phyloP scores from a whole-genome alignment of 2,797 vertebrate genomes.

The Chelon auratus region DNA sequence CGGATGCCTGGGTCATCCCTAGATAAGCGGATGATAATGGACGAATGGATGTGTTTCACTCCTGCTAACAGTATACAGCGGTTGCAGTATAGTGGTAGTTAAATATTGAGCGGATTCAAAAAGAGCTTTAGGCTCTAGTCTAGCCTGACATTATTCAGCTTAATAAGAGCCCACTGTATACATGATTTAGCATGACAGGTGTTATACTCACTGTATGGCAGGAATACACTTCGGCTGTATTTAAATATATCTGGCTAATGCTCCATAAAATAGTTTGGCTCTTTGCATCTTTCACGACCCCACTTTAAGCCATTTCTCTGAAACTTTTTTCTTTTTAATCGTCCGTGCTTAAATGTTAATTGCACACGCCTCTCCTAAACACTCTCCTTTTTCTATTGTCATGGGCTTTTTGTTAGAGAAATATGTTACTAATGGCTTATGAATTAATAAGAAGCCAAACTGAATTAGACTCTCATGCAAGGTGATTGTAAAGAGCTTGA shows the following conservation, averaged over 20 bases:
- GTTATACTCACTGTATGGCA: slow-evolving; percentile 55
- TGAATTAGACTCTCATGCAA: slow-evolving; percentile 86
- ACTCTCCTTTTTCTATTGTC: slow-evolving; percentile 75
- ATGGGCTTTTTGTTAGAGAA: slow-evolving; percentile 85
- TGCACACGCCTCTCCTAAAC: slow-evolving; percentile 78
- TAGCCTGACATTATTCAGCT: slow-evolving; percentile 32
- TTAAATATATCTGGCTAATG: slow-evolving; percentile 79
- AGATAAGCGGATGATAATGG: too few relatives aligned
- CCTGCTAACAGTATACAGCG: background rate
- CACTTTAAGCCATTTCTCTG: slow-evolving; percentile 71
- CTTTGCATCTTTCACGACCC: slow-evolving; percentile 78
- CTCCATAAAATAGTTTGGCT: slow-evolving; percentile 74
- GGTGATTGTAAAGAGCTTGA: slow-evolving; percentile 83
- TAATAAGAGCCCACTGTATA: slow-evolving; percentile 41
- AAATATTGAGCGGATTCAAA: slow-evolving; percentile 18
- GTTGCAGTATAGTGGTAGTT: background rate
- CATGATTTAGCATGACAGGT: slow-evolving; percentile 72
- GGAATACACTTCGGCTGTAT: slow-evolving; percentile 66
- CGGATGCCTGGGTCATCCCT: too few relatives aligned
- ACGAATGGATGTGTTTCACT: background rate
- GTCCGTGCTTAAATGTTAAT: slow-evolving; percentile 84
- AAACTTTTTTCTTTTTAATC: slow-evolving; percentile 81
- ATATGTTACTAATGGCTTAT: slow-evolving; percentile 89
- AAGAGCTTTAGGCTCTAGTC: slow-evolving; percentile 35
- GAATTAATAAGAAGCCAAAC: slow-evolving; percentile 87